phyloP scores from a whole-genome alignment of 2,113 vertebrate genomes.

The Dipodomys spectabilis region DNA sequence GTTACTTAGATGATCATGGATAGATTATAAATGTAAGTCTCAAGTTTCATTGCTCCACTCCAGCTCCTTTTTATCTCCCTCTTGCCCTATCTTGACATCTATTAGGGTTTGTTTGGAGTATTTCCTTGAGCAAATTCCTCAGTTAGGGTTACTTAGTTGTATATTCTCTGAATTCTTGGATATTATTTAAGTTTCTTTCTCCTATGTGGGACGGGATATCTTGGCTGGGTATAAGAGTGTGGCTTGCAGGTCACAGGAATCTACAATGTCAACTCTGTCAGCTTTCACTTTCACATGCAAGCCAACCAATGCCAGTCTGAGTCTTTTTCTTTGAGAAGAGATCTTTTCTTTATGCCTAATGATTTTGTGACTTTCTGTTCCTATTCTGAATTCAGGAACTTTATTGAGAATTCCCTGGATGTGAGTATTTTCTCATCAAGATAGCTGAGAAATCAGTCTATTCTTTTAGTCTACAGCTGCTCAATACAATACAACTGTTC shows the following conservation, averaged over 20 bases:
- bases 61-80: not conserved
- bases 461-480: not conserved
- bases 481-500: not conserved
- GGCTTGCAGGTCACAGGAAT: not conserved
- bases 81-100: not conserved
- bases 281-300: not conserved
- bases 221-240: not conserved
- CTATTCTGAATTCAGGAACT: not conserved
- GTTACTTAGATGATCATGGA: not conserved
- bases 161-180: not conserved
- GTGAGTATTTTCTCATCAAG: slow-evolving; percentile 19
- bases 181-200: not conserved
- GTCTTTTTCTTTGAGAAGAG: not conserved
- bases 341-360: not conserved
- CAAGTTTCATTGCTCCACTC: not conserved
- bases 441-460: not conserved
- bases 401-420: not conserved
- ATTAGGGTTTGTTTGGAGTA: not conserved
- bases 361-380: not conserved
- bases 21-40: not conserved
- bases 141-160: not conserved
- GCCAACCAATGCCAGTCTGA: not conserved
- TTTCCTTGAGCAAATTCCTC: not conserved
- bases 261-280: not conserved
- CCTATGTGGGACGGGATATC: not conserved